A percentile compares a stretch with the other conserved stretches of the same genome.
phyloP scores from a whole-genome alignment of 2,888 invertebrate species.

The Troilus luridus region DNA sequence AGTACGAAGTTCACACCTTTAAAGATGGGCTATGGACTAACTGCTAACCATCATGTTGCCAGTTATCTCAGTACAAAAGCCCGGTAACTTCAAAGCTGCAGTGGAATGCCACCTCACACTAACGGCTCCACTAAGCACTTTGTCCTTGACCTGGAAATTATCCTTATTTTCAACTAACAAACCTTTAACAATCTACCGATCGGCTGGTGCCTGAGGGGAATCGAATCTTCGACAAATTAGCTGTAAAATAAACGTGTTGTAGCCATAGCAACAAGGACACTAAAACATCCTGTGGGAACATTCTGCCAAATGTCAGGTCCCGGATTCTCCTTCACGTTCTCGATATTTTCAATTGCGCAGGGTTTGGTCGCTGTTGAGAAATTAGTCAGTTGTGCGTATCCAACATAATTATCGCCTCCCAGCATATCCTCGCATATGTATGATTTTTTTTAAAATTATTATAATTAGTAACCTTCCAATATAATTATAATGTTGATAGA shows the following conservation, averaged over 20 bases:
- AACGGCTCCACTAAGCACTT: neutral
- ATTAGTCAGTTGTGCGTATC: neutral
- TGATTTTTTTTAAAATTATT: too few species aligned
- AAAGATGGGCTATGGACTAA: too few species aligned
- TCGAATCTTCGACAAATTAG: neutral
- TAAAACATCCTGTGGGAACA: neutral
- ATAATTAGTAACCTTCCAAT: too few species aligned
- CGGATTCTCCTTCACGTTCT: neutral
- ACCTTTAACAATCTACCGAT: neutral
- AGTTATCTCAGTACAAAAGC: neutral
- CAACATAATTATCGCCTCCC: neutral
- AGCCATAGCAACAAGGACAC: neutral
- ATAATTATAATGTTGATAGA: too few species aligned
- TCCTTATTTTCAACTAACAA: neutral
- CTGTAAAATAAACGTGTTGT: neutral
- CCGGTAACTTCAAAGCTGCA: neutral
- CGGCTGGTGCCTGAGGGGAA: neutral
- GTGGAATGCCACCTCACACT: neutral
- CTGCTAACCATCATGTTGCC: too few species aligned
- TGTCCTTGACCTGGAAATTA: neutral
- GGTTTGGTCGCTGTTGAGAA: neutral
- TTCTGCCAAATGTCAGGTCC: neutral
- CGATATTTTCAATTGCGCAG: neutral
- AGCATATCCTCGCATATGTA: neutral
- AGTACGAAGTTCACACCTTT: too few species aligned